phyloP scores from a whole-genome alignment of 2,888 invertebrate species.

The Pristionchus japonicus region DNA sequence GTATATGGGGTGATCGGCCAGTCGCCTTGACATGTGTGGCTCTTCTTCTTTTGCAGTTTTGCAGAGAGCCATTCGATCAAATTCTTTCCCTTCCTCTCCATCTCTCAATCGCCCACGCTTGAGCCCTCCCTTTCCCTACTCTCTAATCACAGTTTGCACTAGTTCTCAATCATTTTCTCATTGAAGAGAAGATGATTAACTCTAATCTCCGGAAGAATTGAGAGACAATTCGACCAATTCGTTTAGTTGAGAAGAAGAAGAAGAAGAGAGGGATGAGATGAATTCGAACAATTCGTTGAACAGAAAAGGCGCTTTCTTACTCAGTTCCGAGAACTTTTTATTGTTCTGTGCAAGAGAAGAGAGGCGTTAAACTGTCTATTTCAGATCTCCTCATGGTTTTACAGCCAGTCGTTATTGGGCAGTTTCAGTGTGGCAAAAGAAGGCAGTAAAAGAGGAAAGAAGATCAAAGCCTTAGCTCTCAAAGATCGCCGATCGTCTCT shows the following conservation, averaged over 20 bases:
- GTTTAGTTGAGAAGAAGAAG: neutral
- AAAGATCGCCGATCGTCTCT: neutral
- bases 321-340: neutral
- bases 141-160: conserved; percentile 29
- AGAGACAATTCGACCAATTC: neutral
- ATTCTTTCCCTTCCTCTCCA: neutral
- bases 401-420: neutral
- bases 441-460: neutral
- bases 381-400: neutral
- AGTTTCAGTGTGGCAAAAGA: neutral
- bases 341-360: neutral
- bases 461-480: neutral
- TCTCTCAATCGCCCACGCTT: neutral
- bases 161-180: conserved; percentile 13
- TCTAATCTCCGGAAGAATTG: neutral
- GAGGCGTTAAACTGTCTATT: neutral
- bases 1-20: neutral
- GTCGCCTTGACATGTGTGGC: conserved; percentile 16
- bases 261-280: too few relatives aligned
- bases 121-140: neutral
- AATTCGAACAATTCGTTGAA: neutral
- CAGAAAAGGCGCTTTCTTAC: neutral
- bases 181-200: neutral
- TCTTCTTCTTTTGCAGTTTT: neutral
- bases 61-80: neutral